Conservation (phyloP, 2,888 invertebrate genomes). For the Pantelozetes paolii region DNA sequence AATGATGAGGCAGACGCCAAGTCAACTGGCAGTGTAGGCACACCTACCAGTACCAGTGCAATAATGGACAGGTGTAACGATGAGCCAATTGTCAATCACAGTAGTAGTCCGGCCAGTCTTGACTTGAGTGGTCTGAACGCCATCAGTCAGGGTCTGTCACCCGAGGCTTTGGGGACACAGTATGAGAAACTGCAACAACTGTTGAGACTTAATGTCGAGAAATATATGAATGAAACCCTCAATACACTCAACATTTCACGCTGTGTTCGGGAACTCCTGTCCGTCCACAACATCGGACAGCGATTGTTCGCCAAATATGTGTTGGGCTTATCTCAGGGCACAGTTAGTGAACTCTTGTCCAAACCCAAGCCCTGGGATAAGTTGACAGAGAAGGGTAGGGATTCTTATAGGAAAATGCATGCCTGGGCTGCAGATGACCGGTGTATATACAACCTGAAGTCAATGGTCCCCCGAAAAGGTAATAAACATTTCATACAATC, state of each 20-base stretch:
- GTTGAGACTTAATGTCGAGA: slow-evolving; percentile 91
- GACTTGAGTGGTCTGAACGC: slow-evolving; percentile 11
- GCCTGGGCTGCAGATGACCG: slow-evolving; percentile 98
- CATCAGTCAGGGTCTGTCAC: slow-evolving; percentile 3
- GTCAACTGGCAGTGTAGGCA: slow-evolving; percentile 47
- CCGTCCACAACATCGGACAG: slow-evolving; percentile 97
- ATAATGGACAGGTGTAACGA: slow-evolving; percentile 37
- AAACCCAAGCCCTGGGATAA: slow-evolving; percentile 99
- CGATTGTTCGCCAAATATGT: slow-evolving; percentile 97
- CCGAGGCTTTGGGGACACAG: slow-evolving; percentile 5
- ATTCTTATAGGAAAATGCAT: slow-evolving; percentile 99
- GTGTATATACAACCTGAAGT: slow-evolving; percentile 93
- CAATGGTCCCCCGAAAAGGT: slow-evolving; percentile 49
- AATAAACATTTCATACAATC: slow-evolving; percentile 1
- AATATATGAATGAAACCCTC: slow-evolving; percentile 84
- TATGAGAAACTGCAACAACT: slow-evolving; percentile 76
- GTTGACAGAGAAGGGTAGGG: slow-evolving; percentile 96
- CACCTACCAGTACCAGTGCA: slow-evolving; percentile 40
- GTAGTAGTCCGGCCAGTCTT: slow-evolving; percentile 34
- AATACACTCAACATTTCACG: slow-evolving; percentile 91
- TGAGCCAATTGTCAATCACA: slow-evolving; percentile 17
- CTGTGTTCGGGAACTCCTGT: slow-evolving; percentile 84
- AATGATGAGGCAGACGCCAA: slow-evolving; percentile 56
- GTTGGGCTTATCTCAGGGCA: slow-evolving; percentile 92
- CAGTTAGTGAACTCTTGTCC: slow-evolving; percentile 93